phyloP scores from a whole-genome alignment of 1,140 invertebrate genomes.

The Bicyclus anynana region DNA sequence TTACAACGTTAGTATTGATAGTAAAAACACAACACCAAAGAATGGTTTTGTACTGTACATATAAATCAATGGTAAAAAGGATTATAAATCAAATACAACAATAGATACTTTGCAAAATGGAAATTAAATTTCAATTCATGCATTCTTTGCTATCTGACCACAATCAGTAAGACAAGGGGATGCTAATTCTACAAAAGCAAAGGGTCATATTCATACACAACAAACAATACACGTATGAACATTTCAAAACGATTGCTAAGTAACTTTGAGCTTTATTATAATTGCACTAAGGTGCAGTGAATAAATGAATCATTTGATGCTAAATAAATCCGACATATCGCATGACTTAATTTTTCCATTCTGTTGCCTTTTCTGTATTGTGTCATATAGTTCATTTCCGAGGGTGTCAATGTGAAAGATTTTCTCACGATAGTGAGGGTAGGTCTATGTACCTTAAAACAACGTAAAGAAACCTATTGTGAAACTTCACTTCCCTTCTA shows the following conservation, averaged over 20 bases:
- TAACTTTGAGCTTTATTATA: slow-evolving; percentile 5
- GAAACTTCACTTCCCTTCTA: too few relatives aligned
- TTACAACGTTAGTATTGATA: too few relatives aligned
- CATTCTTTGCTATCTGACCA: slow-evolving; percentile 60
- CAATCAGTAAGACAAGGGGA: slow-evolving; percentile 68
- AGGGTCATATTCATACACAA: slow-evolving; percentile 47
- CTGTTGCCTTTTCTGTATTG: slow-evolving; percentile 61
- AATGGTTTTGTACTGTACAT: background rate
- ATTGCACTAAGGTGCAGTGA: slow-evolving; percentile 9
- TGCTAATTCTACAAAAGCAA: slow-evolving; percentile 66
- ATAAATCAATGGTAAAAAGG: background rate
- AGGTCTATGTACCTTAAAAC: background rate
- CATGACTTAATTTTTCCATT: slow-evolving; percentile 70
- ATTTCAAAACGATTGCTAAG: background rate
- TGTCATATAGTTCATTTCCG: slow-evolving; percentile 41
- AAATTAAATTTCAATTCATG: slow-evolving; percentile 56
- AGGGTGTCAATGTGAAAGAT: slow-evolving; percentile 40
- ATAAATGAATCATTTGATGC: slow-evolving; percentile 8
- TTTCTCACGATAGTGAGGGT: slow-evolving; percentile 52
- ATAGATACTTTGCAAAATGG: slow-evolving; percentile 11
- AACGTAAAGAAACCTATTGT: background rate
- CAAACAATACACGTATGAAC: slow-evolving; percentile 1
- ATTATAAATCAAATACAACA: slow-evolving; percentile 21
- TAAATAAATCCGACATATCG: slow-evolving; percentile 61
- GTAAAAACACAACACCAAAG: too few relatives aligned